Conservation (phyloP, 2,888 invertebrate genomes). For the Hanleya hanleyi region DNA sequence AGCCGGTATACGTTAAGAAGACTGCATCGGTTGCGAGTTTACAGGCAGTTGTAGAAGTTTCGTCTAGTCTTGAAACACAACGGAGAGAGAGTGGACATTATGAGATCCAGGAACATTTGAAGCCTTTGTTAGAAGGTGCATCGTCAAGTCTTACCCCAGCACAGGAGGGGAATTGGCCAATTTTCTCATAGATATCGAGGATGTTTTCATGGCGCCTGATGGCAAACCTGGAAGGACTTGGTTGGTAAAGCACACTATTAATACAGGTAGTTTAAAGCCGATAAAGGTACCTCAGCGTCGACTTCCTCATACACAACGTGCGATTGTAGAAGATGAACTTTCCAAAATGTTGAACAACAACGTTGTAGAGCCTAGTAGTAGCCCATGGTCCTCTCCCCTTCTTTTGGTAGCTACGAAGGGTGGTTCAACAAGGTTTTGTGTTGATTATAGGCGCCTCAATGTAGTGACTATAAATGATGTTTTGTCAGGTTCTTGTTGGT, state of each 20-base stretch:
- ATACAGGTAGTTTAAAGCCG: neutral
- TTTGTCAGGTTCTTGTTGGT: conserved; percentile 41
- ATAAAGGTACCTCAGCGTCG: neutral
- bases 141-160: neutral
- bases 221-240: neutral
- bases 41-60: neutral
- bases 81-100: neutral
- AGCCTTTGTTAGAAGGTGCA: neutral
- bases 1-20: conserved; percentile 13
- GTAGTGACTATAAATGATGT: conserved; percentile 35
- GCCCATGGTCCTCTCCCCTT: conserved; percentile 24
- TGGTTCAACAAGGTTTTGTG: conserved; percentile 25
- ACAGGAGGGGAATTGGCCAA: neutral
- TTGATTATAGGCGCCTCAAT: conserved; percentile 31
- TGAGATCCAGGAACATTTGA: neutral
- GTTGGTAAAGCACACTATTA: neutral
- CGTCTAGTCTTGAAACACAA: neutral
- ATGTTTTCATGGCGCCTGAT: neutral
- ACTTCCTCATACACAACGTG: neutral
- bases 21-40: conserved; percentile 14
- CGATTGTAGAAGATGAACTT: neutral
- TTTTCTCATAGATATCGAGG: neutral
- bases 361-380: conserved; percentile 23
- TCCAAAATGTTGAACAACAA: conserved; percentile 20
- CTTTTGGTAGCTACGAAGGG: conserved; percentile 28